Conservation (phyloP, 2,113 vertebrate genomes). For the Martes martes region DNA sequence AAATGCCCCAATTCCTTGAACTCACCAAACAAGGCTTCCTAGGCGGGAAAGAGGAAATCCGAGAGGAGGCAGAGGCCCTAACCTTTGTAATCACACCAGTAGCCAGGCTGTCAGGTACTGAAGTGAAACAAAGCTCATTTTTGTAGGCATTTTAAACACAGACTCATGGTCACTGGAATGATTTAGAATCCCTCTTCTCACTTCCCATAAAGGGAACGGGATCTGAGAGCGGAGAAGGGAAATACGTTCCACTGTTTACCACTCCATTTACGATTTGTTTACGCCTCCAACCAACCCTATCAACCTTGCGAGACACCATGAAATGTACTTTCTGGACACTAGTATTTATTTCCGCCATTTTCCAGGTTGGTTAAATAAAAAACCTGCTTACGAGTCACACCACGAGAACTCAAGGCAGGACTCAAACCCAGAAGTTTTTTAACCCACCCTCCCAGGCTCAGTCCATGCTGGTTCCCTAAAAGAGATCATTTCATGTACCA, state of each 20-base stretch:
- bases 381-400: background rate
- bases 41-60: background rate
- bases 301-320: background rate
- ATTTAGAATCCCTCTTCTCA: background rate
- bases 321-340: slow-evolving; percentile 14
- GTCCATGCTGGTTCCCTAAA: background rate
- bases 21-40: background rate
- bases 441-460: background rate
- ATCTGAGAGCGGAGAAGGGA: background rate
- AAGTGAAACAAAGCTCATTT: slow-evolving; percentile 44
- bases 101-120: background rate
- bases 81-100: background rate
- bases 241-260: background rate
- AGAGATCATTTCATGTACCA: background rate
- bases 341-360: slow-evolving; percentile 35
- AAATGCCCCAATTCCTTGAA: background rate
- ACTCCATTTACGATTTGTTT: slow-evolving; percentile 16
- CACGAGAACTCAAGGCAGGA: background rate
- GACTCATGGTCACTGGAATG: background rate
- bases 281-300: background rate
- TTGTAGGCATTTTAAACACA: slow-evolving; percentile 44
- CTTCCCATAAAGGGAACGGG: slow-evolving; percentile 25
- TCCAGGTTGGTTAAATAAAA: slow-evolving; percentile 37
- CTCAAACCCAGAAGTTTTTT: background rate
- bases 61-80: background rate